A percentile compares a stretch with the other conserved stretches of the same genome.
Conservation (phyloP, 30 jellyfish, hydroid and myxozoan genomes). For the Aurelia sp. region DNA sequence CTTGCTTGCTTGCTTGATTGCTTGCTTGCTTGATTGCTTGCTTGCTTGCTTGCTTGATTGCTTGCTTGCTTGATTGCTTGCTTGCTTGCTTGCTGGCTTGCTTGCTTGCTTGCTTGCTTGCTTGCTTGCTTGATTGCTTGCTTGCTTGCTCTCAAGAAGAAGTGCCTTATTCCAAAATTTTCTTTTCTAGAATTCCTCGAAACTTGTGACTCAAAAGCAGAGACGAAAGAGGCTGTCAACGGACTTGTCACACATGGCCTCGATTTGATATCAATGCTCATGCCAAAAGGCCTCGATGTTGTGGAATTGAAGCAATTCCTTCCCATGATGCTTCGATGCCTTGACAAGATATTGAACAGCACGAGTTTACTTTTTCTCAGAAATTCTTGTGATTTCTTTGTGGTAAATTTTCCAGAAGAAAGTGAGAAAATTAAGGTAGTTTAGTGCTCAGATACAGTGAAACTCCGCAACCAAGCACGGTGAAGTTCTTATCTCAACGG, state of each 20-base stretch:
- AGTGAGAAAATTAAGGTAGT: slow-evolving; percentile 58
- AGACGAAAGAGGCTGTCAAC: slow-evolving; percentile 27
- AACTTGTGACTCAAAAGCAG: slow-evolving; percentile 33
- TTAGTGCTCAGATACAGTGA: background rate
- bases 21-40: no score
- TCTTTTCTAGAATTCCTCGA: slow-evolving; percentile 65
- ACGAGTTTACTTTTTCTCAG: slow-evolving; percentile 67
- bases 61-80: no score
- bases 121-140: no score
- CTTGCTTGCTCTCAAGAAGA: no score
- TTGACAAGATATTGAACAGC: slow-evolving; percentile 53
- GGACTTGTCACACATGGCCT: slow-evolving; percentile 74
- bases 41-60: no score
- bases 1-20: no score
- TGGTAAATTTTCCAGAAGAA: slow-evolving; percentile 42
- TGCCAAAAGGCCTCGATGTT: slow-evolving; percentile 65
- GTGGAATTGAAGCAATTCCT: slow-evolving; percentile 44
- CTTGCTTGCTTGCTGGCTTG: no score
- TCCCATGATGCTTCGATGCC: slow-evolving; percentile 23
- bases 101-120: no score
- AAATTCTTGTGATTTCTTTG: slow-evolving; percentile 61
- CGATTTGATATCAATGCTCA: slow-evolving; percentile 67
- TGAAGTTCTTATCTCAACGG: no score
- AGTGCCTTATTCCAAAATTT: background rate
- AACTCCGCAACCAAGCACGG: no score